phyloP scores from a whole-genome alignment of 2,113 vertebrate species.

The Engraulis encrasicolus region DNA sequence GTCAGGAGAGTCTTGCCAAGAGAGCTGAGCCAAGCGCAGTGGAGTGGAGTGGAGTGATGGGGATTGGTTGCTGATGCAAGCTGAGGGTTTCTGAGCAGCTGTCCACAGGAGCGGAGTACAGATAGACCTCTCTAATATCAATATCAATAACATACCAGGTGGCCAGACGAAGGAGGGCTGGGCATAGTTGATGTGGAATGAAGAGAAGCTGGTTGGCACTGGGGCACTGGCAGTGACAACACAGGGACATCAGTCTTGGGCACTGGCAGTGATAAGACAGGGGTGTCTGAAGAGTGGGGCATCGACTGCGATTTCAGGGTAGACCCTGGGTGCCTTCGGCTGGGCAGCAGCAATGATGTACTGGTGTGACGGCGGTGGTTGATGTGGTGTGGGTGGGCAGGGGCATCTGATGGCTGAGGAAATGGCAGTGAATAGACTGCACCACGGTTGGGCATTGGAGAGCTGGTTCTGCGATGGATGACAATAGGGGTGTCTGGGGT shows the following conservation, averaged over 20 bases:
- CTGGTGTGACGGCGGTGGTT: too few species aligned
- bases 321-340: too few species aligned
- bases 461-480: too few species aligned
- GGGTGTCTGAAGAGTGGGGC: background rate
- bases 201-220: background rate
- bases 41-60: background rate
- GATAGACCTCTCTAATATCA: background rate
- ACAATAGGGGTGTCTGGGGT: too few species aligned
- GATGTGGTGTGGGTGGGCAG: too few species aligned
- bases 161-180: background rate
- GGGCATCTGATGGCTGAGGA: too few species aligned
- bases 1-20: background rate
- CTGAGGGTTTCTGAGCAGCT: background rate
- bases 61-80: background rate
- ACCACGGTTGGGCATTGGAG: too few species aligned
- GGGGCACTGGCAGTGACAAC: background rate
- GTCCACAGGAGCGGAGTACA: background rate
- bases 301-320: too few species aligned
- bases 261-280: too few species aligned
- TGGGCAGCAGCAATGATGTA: too few species aligned
- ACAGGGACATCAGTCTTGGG: background rate
- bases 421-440: too few species aligned
- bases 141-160: background rate
- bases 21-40: background rate
- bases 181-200: background rate